Evolutionary conservation across 1,140 invertebrate species (phyloP), one percentile per base, ranked within the genome.

Genomic region (Cyphomyrmex costatus): DNA sequence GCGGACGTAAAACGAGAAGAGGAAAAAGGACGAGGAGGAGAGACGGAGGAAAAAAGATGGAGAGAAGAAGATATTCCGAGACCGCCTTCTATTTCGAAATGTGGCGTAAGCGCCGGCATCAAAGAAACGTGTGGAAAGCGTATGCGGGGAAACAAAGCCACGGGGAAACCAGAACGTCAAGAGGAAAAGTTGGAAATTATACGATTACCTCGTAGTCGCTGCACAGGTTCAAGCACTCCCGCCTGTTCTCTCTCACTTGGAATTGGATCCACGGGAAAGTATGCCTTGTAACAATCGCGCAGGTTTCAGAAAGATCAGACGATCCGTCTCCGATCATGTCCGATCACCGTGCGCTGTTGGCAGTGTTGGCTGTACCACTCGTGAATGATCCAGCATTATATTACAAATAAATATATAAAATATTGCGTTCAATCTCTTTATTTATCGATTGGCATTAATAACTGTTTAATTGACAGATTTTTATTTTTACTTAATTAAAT

Each of bases 121-220:
- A 74, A 74, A 74, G 79, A 83, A 83, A 73, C 68, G 68, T n/a
- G 33, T 21, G 46, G 77, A 33, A 49, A 49, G 46, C 61, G 77
- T 49, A 80, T 36, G 30, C 77, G 66, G 19, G 78, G 19, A 33
- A 83, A 83, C 68, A 83, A 83, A 83, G 68, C 79, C 51, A 53
- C 68, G 87, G 8, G 60, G 21, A 24, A 79, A 66, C 30, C 56
- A 27, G 19, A 77, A 49, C 58, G 30, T 7, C 80, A 19, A 58
- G 46, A 60, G 68, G 27, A 74, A 68, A 86, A 86, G 76, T 86
- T 86, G 51, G 66, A 89, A 79, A 86, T 73, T 86, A 36, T 33
- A 56, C 19, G 63, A 88, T 73, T 53, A 56, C 21, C 61, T 70
- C 2, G 56, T 66, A 56, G 61, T 16, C n/a, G 53, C 65, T 36